Base-by-base conservation (phyloP, 2,113 vertebrate species). In the Catharus fuscescens region DNA sequence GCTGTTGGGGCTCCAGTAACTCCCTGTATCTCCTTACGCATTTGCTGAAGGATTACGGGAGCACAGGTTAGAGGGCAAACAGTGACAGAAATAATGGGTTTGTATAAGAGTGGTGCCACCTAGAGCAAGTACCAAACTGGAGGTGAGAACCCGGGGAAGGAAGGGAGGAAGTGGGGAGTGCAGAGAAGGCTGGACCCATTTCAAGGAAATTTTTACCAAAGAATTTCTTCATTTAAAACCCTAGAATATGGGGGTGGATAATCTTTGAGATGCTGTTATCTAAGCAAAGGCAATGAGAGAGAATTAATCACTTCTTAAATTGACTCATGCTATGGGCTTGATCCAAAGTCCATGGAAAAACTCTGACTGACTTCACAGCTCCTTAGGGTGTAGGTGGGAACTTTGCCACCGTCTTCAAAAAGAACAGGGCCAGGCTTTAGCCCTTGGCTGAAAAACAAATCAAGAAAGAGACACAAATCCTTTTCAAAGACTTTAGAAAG, bases 321-420 rank as follows among this genome's bases (percentile, higher is more conserved):
- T 96, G 79, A 91, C 83, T 95, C 91, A 96, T 90, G 64, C 34
- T 88, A 32, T 94, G 90, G 76, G 94, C 56, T 94, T 64, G 60
- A 86, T 94, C 92, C 93, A 95, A 96, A 90, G 60, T 52, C 76
- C 52, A 78, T 47, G 80, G 90, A 92, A 96, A 96, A 93, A 60
- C 60, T 86, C 85, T 78, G 71, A 86, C 77, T 97, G 91, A 95
- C 64, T 93, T 94, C 92, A 90, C 3, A 4, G 67, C 78, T 96
- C 95, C 94, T 95, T 80, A 45, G 88, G 76, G 92, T 80, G 67
- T 88, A 95, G 72, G 82, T 93, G 93, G 95, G 92, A 96, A 93
- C 80, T 94, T 90, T 94, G 93, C 79, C 93, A 95, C 54, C 70
- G 54, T 73, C 79, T 96, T 96, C 92, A 86, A 78, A 82, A 83